Base-by-base conservation (phyloP, 2,797 vertebrate species). In the Babyrousa celebensis region DNA sequence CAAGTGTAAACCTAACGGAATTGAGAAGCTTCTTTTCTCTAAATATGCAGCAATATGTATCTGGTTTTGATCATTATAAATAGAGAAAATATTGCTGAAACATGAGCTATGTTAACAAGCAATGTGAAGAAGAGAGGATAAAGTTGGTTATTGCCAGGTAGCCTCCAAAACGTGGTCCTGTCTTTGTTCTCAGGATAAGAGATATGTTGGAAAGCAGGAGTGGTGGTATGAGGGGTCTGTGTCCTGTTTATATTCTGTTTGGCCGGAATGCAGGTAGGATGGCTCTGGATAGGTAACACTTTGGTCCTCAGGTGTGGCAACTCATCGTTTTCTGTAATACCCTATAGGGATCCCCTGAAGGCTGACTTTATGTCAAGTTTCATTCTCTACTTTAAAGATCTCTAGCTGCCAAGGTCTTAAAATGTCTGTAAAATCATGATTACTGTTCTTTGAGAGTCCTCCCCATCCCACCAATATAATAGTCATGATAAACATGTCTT, bases 81-180 rank as follows among this genome's bases (percentile, higher is more conserved):
- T 88, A 32, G 84, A 80, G 21, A 93, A 71, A 89, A 56, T 60
- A 67, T 48, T 32, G 29, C 10, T 84, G 36, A 83, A 80, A 90
- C 1, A 0, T 29, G 0, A 29, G 60, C 63, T 9, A 32, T 52
- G 32, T n/a, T 89, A n/a, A 4, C 21, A 54, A 36, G 75, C 29
- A 54, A 1, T 78, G 18, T 63, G 56, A 68, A 82, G 18, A n/a
- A 67, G 21, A 71, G 23, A 70, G 23, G 8, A n/a, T 17, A 84
- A 40, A 21, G 7, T 48, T 56, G 8, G 5, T 27, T 67, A 17
- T 67, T 72, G 6, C 18, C 36, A 70, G 8, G 6, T 36, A 5
- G 5, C 21, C 36, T 68, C 2, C 2, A 65, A 23, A 6, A 29
- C 54, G 12, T 60, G 48, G 12, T 58, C 32, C 18, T 74, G 16